Percentiles rank a stretch among this genome's conserved stretches.
Evolutionary conservation across 2,113 vertebrate species (phyloP).

Genomic region (Ammospiza caudacuta): DNA sequence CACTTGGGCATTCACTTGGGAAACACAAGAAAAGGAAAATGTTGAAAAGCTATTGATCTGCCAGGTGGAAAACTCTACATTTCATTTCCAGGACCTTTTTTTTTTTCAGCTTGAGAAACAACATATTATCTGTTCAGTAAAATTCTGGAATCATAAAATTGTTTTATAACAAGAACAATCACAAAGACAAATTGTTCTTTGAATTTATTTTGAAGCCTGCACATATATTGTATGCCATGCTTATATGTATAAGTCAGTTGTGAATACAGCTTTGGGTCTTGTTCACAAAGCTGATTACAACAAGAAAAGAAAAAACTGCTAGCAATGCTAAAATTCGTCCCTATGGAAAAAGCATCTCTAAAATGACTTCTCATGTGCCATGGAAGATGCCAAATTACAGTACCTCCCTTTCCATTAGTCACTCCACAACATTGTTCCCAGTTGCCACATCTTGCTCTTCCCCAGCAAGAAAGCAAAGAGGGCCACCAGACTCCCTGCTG

Average conservation of each 20-base stretch:
- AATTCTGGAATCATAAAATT: not conserved
- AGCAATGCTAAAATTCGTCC: not conserved
- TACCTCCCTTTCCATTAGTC: not conserved
- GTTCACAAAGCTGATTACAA: not conserved
- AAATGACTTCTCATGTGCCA: not conserved
- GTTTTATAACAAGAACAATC: slow-evolving; percentile 6
- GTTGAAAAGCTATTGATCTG: slow-evolving; percentile 27
- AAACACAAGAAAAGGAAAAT: not conserved
- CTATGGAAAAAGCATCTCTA: not conserved
- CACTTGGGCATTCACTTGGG: not conserved
- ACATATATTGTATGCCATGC: not conserved
- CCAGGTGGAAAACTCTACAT: slow-evolving; percentile 12
- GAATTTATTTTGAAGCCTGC: not conserved
- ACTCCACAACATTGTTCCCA: not conserved
- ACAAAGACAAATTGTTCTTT: not conserved
- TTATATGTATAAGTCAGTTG: not conserved
- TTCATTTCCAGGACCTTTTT: not conserved
- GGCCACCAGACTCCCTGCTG: not conserved
- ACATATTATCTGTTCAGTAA: not conserved
- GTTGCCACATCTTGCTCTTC: not conserved
- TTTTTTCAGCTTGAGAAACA: not conserved
- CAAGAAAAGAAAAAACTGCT: not conserved
- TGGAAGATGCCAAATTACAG: not conserved
- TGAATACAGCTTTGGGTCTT: not conserved
- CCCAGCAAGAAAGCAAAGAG: not conserved